These are phyloP conservation scores for Seriola aureovittata DNA, from an alignment of 2,113 vertebrate genomes.

Conservation along the genomic window DNA sequence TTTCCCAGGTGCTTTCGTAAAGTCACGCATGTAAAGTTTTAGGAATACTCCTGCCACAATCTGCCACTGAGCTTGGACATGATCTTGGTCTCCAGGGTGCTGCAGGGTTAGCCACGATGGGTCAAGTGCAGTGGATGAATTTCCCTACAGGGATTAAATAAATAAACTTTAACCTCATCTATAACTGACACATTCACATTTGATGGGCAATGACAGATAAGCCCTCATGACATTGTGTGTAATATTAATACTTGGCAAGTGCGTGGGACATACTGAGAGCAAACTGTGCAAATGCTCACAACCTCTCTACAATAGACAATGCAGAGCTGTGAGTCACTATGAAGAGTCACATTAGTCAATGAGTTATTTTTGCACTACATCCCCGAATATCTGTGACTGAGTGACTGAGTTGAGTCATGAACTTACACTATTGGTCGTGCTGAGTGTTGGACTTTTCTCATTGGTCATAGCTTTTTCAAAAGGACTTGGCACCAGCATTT, in stretches of 20 bases:
- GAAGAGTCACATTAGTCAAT: not conserved
- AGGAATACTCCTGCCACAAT: not conserved
- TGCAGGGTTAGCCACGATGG: not conserved
- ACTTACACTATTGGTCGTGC: no score
- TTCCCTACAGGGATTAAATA: no score
- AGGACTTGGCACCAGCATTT: no score
- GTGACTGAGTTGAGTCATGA: no score
- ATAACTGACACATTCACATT: not conserved
- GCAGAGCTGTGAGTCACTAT: constrained; percentile 4
- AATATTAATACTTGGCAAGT: constrained; percentile 2
- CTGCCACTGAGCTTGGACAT: not conserved
- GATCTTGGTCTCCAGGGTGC: not conserved
- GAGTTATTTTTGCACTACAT: no score
- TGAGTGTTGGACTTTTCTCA: no score
- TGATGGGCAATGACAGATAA: not conserved
- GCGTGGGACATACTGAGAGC: not conserved
- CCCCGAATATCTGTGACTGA: no score
- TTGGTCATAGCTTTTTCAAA: no score
- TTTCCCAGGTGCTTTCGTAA: not conserved
- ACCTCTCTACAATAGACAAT: not conserved
- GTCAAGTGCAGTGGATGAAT: not conserved
- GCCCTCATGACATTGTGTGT: not conserved
- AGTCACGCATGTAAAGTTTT: not conserved
- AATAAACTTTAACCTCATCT: not conserved
- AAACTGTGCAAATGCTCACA: not conserved